Conservation (phyloP, 2,113 vertebrate genomes). For the Sinosuthora webbiana region DNA sequence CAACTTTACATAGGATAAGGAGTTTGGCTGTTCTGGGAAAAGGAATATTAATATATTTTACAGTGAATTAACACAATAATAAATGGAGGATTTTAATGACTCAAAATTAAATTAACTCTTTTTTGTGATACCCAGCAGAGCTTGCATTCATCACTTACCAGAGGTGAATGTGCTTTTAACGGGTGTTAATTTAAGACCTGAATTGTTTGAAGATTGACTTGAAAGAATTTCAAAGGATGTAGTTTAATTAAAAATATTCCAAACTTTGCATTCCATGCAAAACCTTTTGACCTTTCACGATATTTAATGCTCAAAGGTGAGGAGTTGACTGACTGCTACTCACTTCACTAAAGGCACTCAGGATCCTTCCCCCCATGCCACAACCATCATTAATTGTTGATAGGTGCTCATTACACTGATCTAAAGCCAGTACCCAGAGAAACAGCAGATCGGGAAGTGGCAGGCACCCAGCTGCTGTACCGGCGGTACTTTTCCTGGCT, state of each 20-base stretch:
- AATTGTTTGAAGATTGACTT: slow-evolving; percentile 60
- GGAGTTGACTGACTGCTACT: slow-evolving; percentile 65
- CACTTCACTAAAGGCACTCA: slow-evolving; percentile 65
- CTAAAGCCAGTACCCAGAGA: neutral
- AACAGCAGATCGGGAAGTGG: neutral
- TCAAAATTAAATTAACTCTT: neutral
- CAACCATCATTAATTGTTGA: slow-evolving; percentile 31
- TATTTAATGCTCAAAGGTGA: slow-evolving; percentile 63
- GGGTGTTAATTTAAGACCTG: slow-evolving; percentile 52
- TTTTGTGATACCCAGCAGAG: neutral
- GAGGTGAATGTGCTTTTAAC: slow-evolving; percentile 29
- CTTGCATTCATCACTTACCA: neutral
- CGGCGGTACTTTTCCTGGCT: neutral
- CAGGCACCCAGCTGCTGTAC: neutral
- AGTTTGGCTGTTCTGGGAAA: neutral
- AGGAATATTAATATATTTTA: neutral
- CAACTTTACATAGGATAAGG: neutral
- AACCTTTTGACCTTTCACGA: slow-evolving; percentile 73
- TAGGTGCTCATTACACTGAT: slow-evolving; percentile 28
- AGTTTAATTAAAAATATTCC: slow-evolving; percentile 59
- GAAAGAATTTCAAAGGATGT: slow-evolving; percentile 66
- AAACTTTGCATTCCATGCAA: slow-evolving; percentile 67
- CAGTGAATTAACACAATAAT: neutral
- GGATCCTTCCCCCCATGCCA: slow-evolving; percentile 30
- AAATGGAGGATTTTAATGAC: neutral